phyloP scores from a whole-genome alignment of 2,888 invertebrate genomes.

The Cecidostiba fungosa region DNA sequence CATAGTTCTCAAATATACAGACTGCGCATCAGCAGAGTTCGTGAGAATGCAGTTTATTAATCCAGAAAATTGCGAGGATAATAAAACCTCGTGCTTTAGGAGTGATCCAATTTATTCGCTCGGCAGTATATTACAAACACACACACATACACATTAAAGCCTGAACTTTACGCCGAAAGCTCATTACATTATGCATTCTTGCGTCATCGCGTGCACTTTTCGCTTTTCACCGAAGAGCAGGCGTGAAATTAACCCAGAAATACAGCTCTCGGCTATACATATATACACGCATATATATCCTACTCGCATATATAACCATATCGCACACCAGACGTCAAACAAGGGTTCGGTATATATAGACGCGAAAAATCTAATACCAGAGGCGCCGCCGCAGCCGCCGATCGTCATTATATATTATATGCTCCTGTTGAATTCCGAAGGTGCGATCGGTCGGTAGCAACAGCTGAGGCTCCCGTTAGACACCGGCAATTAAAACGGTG shows the following conservation, averaged over 20 bases:
- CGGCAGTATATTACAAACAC: no score
- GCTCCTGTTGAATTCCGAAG: constrained; percentile 38
- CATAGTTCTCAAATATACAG: not conserved
- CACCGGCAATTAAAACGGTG: constrained; percentile 79
- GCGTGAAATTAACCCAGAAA: constrained; percentile 8
- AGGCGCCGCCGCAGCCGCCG: not conserved
- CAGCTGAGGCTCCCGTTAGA: constrained; percentile 75
- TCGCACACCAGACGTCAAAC: no score
- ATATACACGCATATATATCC: no score
- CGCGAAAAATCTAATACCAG: not conserved
- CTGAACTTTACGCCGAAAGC: not conserved
- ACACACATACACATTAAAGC: no score
- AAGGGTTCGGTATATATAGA: not conserved
- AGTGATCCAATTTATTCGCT: not conserved
- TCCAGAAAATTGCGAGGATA: not conserved
- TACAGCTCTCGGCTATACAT: not conserved
- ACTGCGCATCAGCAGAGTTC: no score
- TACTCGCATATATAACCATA: no score
- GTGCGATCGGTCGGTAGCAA: constrained; percentile 60
- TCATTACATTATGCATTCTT: constrained; percentile 7
- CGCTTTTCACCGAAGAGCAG: constrained; percentile 4
- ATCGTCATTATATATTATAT: constrained; percentile 7
- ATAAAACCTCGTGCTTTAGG: not conserved
- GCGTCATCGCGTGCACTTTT: not conserved
- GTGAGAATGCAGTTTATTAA: constrained; percentile 10